These are phyloP conservation scores for Chydorus sphaericus DNA, from an alignment of 2,888 invertebrate genomes.

Conservation along the genomic window DNA sequence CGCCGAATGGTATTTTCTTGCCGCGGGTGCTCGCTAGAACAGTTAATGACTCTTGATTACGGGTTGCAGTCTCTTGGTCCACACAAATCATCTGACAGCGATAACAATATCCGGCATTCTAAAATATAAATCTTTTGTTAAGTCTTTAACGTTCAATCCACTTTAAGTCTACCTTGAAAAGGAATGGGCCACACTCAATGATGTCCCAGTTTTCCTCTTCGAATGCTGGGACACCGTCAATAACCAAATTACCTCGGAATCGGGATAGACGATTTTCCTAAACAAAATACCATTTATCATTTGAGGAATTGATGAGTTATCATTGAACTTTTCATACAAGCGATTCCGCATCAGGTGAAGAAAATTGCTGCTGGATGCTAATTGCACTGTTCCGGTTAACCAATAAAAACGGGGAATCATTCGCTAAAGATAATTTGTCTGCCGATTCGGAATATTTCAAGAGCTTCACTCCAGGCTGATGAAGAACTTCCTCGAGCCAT, in stretches of 20 bases:
- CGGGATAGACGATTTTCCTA: constrained; percentile 49
- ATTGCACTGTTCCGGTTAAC: constrained; percentile 60
- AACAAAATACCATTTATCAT: constrained; percentile 2
- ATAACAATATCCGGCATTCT: constrained; percentile 66
- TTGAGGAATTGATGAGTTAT: background rate
- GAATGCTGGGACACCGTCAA: constrained; percentile 53
- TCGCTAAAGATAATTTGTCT: constrained; percentile 46
- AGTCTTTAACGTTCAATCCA: constrained; percentile 1
- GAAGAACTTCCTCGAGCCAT: constrained; percentile 65
- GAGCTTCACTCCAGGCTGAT: constrained; percentile 49
- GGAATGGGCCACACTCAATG: constrained; percentile 46
- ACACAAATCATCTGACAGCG: constrained; percentile 94
- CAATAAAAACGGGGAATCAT: constrained; percentile 73
- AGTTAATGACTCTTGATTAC: constrained; percentile 35
- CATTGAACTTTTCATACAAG: background rate
- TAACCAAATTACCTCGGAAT: constrained; percentile 81
- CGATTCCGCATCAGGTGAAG: background rate
- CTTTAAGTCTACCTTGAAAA: constrained; percentile 42
- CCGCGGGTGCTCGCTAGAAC: constrained; percentile 19
- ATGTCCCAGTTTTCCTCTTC: constrained; percentile 57
- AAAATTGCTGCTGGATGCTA: background rate
- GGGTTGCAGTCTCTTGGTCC: constrained; percentile 67
- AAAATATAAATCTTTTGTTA: constrained; percentile 22
- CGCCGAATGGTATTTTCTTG: constrained; percentile 15
- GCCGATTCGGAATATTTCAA: constrained; percentile 30